Evolutionary conservation across 2,888 invertebrate genomes (phyloP), one percentile per base, ranked within the genome.

Genomic region (Brenthis ino): DNA sequence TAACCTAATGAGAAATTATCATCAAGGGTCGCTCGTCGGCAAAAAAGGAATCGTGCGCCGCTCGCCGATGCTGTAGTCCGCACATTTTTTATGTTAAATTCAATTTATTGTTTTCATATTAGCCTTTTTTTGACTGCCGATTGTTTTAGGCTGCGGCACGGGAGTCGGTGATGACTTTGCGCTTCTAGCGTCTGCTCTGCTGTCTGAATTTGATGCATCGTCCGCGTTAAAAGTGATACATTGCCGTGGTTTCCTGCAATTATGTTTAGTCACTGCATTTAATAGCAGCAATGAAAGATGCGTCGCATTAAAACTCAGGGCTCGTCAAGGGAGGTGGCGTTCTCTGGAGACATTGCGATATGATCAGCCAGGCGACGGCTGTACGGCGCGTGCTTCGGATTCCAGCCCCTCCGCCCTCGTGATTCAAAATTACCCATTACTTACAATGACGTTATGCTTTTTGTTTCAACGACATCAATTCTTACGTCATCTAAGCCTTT

Each of bases 1-100:
- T 90, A 91, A 88, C 87, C 89, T 91, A 92, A 93, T 93, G 91
- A 92, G 92, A 91, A 93, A 92, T 92, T 91, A 93, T 91, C 91
- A 92, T 91, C 89, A 89, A 84, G 79, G 83, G 82, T 85, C 83
- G 85, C 85, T 82, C 80, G 76, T 80, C 78, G 80, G 88, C 89
- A 90, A 91, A 91, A 91, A 91, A 88, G 81, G 79, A 84, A 84
- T 86, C 87, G 81, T 85, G 83, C 79, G 79, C 77, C 79, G 80
- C 79, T 79, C 78, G 79, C 72, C 70, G 82, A 78, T 80, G 84
- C 82, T 80, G 79, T 79, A 80, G 80, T 82, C 82, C 81, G 85
- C 85, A 80, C 83, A 85, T 87, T 89, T 90, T 90, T 89, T 86
- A 76, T 79, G 82, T 80, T 76, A 85, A 80, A 87, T 88, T 87